A percentile compares a stretch with the other conserved stretches of the same genome.
Conservation (phyloP, 2,888 invertebrate species). For the Scrobipalpa costella region DNA sequence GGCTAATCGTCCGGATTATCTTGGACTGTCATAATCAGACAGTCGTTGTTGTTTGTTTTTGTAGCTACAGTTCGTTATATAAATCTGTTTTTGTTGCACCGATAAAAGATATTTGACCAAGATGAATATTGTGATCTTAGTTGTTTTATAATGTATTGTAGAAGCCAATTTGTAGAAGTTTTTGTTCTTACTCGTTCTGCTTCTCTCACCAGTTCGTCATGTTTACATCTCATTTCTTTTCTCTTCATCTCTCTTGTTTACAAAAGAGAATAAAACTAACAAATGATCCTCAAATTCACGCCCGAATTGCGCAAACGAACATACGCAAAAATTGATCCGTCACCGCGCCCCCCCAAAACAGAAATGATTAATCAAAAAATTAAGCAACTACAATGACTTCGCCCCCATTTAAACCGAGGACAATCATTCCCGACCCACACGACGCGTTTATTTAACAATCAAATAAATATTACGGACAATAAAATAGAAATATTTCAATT, state of each 20-base stretch:
- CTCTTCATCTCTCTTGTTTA: too few relatives aligned
- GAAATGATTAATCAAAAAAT: constrained; percentile 81
- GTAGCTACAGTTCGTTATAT: not conserved
- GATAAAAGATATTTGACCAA: too few relatives aligned
- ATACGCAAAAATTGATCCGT: constrained; percentile 56
- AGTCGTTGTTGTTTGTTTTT: not conserved
- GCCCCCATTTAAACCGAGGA: constrained; percentile 69
- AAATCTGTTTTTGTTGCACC: too few relatives aligned
- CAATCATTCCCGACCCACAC: constrained; percentile 77
- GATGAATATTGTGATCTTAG: too few relatives aligned
- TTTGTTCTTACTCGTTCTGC: too few relatives aligned
- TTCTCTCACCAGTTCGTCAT: too few relatives aligned
- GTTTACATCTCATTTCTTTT: too few relatives aligned
- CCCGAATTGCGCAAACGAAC: constrained; percentile 16
- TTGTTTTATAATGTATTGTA: too few relatives aligned
- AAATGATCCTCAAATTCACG: constrained; percentile 5
- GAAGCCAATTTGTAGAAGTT: too few relatives aligned
- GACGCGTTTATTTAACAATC: constrained; percentile 79
- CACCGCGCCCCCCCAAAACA: constrained; percentile 61
- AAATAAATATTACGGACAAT: constrained; percentile 80
- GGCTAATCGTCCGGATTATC: constrained; percentile 31
- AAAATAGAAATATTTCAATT: constrained; percentile 81
- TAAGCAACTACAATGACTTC: constrained; percentile 74
- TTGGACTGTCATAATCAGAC: not conserved
- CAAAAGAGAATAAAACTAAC: not conserved